phyloP scores from a whole-genome alignment of 2,888 invertebrate genomes.

The Cerceris ruficornis region DNA sequence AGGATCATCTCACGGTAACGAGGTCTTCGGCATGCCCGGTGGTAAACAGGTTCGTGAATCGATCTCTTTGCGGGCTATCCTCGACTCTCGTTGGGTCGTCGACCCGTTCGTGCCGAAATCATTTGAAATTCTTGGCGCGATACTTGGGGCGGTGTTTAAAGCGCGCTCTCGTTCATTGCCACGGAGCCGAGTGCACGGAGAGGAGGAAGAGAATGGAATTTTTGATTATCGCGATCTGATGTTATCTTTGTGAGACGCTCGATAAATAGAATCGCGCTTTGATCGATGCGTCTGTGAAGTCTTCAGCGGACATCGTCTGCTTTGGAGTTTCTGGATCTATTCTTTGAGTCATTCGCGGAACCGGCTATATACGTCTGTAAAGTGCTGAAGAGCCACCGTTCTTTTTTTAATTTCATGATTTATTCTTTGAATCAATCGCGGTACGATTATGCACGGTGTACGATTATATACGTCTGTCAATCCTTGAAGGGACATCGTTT shows the following conservation, averaged over 20 bases:
- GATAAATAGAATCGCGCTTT: background rate
- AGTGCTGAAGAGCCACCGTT: too few relatives aligned
- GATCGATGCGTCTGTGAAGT: background rate
- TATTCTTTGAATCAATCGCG: too few relatives aligned
- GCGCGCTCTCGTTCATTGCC: slow-evolving; percentile 48
- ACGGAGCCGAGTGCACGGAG: slow-evolving; percentile 28
- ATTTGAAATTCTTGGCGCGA: slow-evolving; percentile 57
- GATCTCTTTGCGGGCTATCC: slow-evolving; percentile 40
- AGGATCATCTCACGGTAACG: slow-evolving; percentile 29
- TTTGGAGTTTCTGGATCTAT: too few relatives aligned
- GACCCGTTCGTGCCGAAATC: slow-evolving; percentile 52
- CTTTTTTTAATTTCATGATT: too few relatives aligned
- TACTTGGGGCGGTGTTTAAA: slow-evolving; percentile 24
- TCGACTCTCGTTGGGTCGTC: slow-evolving; percentile 40
- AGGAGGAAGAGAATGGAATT: background rate
- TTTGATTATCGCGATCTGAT: background rate
- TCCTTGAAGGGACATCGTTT: too few relatives aligned
- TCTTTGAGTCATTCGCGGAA: too few relatives aligned
- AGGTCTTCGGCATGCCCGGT: slow-evolving; percentile 13
- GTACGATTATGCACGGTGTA: too few relatives aligned
- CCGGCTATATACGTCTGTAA: too few relatives aligned
- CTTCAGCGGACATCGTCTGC: too few relatives aligned
- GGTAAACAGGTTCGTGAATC: slow-evolving; percentile 57
- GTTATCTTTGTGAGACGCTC: background rate
- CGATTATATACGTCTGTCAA: too few relatives aligned